A percentile compares a stretch with the other conserved stretches of the same genome.
phyloP scores from a whole-genome alignment of 2,888 invertebrate species.

The Gastracanthus pulcherrimus region DNA sequence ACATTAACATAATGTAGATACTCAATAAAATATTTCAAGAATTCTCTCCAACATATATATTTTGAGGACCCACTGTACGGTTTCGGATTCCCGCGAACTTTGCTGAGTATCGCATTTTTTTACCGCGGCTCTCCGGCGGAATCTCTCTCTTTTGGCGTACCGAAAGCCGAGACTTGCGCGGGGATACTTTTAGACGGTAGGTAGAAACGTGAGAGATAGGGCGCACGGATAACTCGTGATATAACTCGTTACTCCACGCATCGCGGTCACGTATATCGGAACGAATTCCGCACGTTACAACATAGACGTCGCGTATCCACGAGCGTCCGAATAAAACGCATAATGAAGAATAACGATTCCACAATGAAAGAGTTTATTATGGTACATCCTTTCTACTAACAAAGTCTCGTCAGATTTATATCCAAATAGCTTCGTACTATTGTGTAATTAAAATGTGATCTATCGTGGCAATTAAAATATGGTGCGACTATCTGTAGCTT shows the following conservation, averaged over 20 bases:
- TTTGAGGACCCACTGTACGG: neutral
- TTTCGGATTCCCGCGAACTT: neutral
- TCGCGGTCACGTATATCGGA: constrained; percentile 23
- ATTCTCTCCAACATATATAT: neutral
- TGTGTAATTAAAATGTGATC: neutral
- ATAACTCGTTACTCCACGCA: constrained; percentile 14
- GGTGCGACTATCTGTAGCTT: too few relatives aligned
- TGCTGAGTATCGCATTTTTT: too few relatives aligned
- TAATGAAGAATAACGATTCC: constrained; percentile 33
- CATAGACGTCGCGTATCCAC: constrained; percentile 12
- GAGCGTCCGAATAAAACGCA: constrained; percentile 4
- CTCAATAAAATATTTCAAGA: neutral
- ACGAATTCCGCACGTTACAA: constrained; percentile 13
- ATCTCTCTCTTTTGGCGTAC: too few relatives aligned
- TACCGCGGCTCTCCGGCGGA: too few relatives aligned
- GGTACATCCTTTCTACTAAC: neutral
- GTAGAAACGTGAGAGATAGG: constrained; percentile 22
- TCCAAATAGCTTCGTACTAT: neutral
- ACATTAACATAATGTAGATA: too few relatives aligned
- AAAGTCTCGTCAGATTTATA: too few relatives aligned
- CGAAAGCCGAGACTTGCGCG: too few relatives aligned
- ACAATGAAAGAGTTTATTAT: neutral
- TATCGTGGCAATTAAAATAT: too few relatives aligned
- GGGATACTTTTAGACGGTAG: too few relatives aligned
- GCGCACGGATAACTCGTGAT: constrained; percentile 26